These are phyloP conservation scores for Coenonympha arcania DNA, from an alignment of 2,888 invertebrate genomes.

Conservation along the genomic window DNA sequence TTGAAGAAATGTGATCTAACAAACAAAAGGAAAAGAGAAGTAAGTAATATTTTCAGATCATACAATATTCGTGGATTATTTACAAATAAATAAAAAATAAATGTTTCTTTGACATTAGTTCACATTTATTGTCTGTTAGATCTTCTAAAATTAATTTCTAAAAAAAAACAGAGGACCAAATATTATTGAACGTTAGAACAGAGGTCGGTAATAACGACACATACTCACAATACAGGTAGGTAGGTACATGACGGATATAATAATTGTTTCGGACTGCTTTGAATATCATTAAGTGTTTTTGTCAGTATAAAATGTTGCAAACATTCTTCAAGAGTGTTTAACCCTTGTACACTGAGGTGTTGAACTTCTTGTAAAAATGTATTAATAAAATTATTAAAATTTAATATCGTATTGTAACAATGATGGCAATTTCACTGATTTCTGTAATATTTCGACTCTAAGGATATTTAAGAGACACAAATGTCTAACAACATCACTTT, in stretches of 20 bases:
- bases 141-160: slow-evolving; percentile 9
- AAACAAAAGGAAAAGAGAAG: neutral
- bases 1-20: neutral
- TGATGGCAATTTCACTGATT: too few species aligned
- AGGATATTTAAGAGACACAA: too few species aligned
- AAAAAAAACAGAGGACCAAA: neutral
- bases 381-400: neutral
- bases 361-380: neutral
- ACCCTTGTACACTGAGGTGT: neutral
- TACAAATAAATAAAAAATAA: slow-evolving; percentile 22
- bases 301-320: neutral
- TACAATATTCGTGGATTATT: neutral
- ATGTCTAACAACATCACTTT: too few species aligned
- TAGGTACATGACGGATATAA: neutral
- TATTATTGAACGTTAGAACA: slow-evolving; percentile 2
- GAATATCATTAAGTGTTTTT: neutral
- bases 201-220: neutral
- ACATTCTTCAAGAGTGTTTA: neutral
- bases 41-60: neutral
- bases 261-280: neutral
- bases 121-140: slow-evolving; percentile 35
- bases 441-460: too few species aligned
- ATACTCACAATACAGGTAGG: neutral
- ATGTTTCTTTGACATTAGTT: slow-evolving; percentile 32
- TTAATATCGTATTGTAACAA: too few species aligned